These are phyloP conservation scores for Byasa hedistus DNA, from an alignment of 2,888 invertebrate genomes.

Conservation along the genomic window DNA sequence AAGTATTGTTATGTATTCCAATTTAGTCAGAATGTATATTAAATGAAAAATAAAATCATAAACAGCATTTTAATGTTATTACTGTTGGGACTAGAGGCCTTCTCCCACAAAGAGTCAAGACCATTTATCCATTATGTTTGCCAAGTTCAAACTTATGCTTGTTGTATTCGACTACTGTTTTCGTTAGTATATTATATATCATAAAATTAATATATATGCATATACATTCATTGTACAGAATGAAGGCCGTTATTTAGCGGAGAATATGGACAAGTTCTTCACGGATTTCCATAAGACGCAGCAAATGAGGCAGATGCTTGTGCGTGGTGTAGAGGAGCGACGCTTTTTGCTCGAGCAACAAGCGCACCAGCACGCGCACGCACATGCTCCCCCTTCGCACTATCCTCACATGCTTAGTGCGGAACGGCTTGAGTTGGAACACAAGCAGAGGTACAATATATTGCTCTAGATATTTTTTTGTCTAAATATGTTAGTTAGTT, in stretches of 20 bases:
- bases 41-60: too few relatives aligned
- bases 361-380: slow-evolving; percentile 39
- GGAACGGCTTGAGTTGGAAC: slow-evolving; percentile 65
- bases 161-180: too few relatives aligned
- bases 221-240: slow-evolving; percentile 43
- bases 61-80: too few relatives aligned
- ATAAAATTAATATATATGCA: neutral
- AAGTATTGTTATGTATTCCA: slow-evolving; percentile 38
- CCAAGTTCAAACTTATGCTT: too few relatives aligned
- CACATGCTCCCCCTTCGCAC: slow-evolving; percentile 39
- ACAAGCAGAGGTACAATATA: slow-evolving; percentile 63
- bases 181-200: too few relatives aligned
- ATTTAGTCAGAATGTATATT: neutral
- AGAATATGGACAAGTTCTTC: slow-evolving; percentile 85
- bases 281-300: slow-evolving; percentile 85
- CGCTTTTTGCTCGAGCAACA: slow-evolving; percentile 34
- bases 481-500: too few relatives aligned
- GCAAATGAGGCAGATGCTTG: slow-evolving; percentile 61
- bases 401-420: slow-evolving; percentile 64
- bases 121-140: too few relatives aligned
- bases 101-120: too few relatives aligned
- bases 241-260: slow-evolving; percentile 68
- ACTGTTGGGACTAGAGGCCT: too few relatives aligned
- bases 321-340: slow-evolving; percentile 60
- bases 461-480: too few relatives aligned